A percentile compares a stretch with the other conserved stretches of the same genome.
Conservation (phyloP, 2,113 vertebrate species). For the Rhizomys pruinosus region DNA sequence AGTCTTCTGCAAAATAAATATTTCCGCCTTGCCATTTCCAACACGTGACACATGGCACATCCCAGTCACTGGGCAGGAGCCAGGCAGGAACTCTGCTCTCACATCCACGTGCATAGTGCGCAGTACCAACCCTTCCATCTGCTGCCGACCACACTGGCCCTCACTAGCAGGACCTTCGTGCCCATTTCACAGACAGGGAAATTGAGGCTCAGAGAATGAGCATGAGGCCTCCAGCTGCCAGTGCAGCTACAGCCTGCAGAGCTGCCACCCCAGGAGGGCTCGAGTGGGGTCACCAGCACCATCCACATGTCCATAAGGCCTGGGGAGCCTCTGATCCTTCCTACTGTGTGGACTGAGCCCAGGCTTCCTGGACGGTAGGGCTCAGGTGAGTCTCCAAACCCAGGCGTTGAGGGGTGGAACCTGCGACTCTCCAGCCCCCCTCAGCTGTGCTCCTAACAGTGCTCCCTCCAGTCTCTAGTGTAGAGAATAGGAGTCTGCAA, state of each 20-base stretch:
- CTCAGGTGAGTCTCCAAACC: not conserved
- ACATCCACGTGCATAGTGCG: fast-evolving
- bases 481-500: too few relatives aligned
- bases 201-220: not conserved
- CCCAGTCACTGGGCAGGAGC: not conserved
- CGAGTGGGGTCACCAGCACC: not conserved
- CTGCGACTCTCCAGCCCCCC: not conserved
- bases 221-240: not conserved
- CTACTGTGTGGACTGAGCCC: too few relatives aligned
- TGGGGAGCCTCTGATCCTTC: fast-evolving
- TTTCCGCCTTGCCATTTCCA: too few relatives aligned
- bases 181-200: not conserved
- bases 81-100: not conserved
- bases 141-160: fast-evolving
- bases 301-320: not conserved
- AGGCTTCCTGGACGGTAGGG: not conserved
- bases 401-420: not conserved
- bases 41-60: not conserved
- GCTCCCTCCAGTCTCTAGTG: too few relatives aligned
- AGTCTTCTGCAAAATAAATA: too few relatives aligned
- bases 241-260: not conserved
- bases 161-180: not conserved
- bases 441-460: too few relatives aligned
- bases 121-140: not conserved
- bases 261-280: not conserved